A percentile compares a stretch with the other conserved stretches of the same genome.
Conservation (phyloP, 2,113 vertebrate species). For the Strix aluco region DNA sequence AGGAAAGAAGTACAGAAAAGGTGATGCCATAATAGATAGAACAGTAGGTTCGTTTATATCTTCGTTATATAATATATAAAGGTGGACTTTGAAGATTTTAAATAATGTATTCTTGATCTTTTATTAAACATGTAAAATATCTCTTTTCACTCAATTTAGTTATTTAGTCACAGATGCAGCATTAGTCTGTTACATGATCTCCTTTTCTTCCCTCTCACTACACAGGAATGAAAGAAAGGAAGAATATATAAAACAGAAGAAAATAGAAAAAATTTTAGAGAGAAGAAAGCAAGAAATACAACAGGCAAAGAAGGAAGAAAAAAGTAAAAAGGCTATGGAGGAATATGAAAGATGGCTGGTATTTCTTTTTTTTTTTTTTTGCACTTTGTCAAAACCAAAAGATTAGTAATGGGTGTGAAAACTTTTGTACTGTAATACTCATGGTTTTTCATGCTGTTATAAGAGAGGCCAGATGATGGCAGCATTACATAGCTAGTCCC, state of each 20-base stretch:
- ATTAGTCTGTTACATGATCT: background rate
- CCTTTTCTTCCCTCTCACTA: background rate
- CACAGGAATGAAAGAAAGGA: constrained; percentile 87
- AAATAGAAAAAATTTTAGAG: constrained; percentile 68
- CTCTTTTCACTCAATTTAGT: background rate
- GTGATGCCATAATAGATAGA: background rate
- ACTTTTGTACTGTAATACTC: background rate
- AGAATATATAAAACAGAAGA: constrained; percentile 77
- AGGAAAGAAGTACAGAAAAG: background rate
- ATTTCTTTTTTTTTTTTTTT: constrained; percentile 10
- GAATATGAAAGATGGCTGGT: constrained; percentile 93
- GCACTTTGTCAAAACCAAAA: background rate
- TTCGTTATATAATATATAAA: background rate
- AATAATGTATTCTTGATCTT: background rate
- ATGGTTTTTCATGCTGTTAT: background rate
- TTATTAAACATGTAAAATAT: background rate
- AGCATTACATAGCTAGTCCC: background rate
- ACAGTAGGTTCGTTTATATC: background rate
- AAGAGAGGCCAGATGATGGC: constrained; percentile 8
- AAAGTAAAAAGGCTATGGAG: constrained; percentile 83
- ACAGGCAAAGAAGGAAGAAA: constrained; percentile 80
- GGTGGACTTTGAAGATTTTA: background rate
- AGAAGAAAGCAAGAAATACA: constrained; percentile 78
- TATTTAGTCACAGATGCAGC: background rate
- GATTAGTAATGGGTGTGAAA: background rate